Percentiles rank a stretch among this genome's conserved stretches.
Evolutionary conservation across 2,797 vertebrate genomes (phyloP).

Genomic region (Microhierax caerulescens): DNA sequence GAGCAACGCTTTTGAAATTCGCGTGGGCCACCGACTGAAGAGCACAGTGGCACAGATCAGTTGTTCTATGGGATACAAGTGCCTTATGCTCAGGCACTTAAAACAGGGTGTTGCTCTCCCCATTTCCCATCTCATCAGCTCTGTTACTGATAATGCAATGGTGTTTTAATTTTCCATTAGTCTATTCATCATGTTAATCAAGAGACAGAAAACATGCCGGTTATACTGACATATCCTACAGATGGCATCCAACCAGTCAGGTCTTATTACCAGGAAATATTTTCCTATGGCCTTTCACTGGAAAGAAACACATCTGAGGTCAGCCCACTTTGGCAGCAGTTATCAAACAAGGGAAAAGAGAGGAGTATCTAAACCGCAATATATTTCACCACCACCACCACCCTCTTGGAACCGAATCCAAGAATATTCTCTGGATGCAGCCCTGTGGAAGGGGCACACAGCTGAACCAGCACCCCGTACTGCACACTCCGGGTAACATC

Average conservation of each 20-base stretch:
- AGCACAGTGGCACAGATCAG: neutral
- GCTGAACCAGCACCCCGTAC: constrained; percentile 50
- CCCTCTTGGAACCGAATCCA: neutral
- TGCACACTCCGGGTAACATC: neutral
- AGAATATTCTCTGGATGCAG: constrained; percentile 3
- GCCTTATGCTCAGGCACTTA: neutral
- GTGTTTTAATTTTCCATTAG: neutral
- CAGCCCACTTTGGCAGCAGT: neutral
- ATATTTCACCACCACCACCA: fast-evolving
- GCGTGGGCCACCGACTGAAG: neutral
- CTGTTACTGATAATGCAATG: neutral
- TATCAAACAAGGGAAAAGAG: neutral
- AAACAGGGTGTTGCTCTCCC: neutral
- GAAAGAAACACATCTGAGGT: constrained; percentile 8
- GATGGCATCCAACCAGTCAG: neutral
- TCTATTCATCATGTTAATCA: neutral
- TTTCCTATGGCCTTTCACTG: constrained; percentile 34
- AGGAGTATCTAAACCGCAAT: constrained; percentile 10
- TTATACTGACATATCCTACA: neutral
- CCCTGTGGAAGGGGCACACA: neutral
- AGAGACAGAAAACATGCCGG: neutral
- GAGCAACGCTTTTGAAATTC: neutral
- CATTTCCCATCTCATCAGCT: neutral
- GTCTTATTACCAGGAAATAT: constrained; percentile 32
- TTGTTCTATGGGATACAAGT: neutral